A percentile compares a stretch with the other conserved stretches of the same genome.
Evolutionary conservation across 2,113 vertebrate species (phyloP).

Genomic region (Maccullochella peelii): DNA sequence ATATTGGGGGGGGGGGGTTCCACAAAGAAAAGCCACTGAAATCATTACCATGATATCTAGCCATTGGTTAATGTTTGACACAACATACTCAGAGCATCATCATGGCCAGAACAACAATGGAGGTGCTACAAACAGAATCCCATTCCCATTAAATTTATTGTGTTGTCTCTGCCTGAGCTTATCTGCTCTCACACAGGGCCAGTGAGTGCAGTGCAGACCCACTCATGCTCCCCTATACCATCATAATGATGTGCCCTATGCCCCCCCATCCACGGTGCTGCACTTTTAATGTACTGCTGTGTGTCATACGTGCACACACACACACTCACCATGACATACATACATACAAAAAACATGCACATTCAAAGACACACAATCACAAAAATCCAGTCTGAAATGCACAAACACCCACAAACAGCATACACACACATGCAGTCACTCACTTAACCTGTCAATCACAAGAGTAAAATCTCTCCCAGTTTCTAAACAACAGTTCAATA

Average conservation of each 20-base stretch:
- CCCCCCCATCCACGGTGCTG: slow-evolving; percentile 62
- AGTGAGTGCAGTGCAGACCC: slow-evolving; percentile 57
- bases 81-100: slow-evolving; percentile 37
- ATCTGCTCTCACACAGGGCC: slow-evolving; percentile 69
- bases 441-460: slow-evolving; percentile 70
- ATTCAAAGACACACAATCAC: background rate
- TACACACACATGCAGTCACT: slow-evolving; percentile 33
- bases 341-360: slow-evolving; percentile 1
- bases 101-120: slow-evolving; percentile 45
- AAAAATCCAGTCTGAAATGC: slow-evolving; percentile 26
- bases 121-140: slow-evolving; percentile 48
- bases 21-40: slow-evolving; percentile 45
- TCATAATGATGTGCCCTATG: slow-evolving; percentile 74
- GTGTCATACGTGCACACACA: slow-evolving; percentile 29
- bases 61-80: slow-evolving; percentile 56
- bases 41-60: slow-evolving; percentile 29
- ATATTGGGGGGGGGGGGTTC: background rate
- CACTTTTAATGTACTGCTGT: slow-evolving; percentile 74
- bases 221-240: slow-evolving; percentile 49
- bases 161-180: slow-evolving; percentile 66
- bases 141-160: slow-evolving; percentile 62
- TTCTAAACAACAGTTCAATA: slow-evolving; percentile 81
- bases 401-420: slow-evolving; percentile 17
- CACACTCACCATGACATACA: background rate
- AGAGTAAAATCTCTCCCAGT: slow-evolving; percentile 58